Conservation (phyloP, 1,140 invertebrate species). For the Goniozus legneri region DNA sequence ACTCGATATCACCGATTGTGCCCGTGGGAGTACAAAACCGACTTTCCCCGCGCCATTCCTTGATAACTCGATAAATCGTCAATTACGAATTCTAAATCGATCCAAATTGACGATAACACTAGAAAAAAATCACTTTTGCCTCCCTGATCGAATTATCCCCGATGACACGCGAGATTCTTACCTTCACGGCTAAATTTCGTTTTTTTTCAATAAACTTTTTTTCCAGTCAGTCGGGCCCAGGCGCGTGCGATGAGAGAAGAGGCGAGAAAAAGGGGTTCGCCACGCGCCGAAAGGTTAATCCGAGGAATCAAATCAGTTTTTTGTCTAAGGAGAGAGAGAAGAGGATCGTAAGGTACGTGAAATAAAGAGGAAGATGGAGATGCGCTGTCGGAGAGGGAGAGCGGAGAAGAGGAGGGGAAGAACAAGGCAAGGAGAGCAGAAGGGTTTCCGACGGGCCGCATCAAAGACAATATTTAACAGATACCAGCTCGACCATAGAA, state of each 20-base stretch:
- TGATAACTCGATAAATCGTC: no score
- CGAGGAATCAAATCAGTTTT: slow-evolving; percentile 51
- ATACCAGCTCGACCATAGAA: slow-evolving; percentile 24
- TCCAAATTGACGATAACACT: no score
- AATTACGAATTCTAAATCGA: no score
- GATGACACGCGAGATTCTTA: no score
- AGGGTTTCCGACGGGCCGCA: slow-evolving; percentile 45
- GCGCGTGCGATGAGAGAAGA: slow-evolving; percentile 1
- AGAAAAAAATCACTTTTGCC: no score
- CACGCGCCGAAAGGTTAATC: slow-evolving; percentile 47
- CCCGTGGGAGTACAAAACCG: no score
- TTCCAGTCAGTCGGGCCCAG: no score
- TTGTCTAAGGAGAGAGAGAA: slow-evolving; percentile 18
- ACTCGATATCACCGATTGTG: no score
- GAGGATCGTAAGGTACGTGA: background rate
- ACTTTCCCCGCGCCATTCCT: no score
- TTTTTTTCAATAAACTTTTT: no score
- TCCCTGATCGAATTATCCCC: no score
- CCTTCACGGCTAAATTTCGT: no score
- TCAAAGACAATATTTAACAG: slow-evolving; percentile 52
- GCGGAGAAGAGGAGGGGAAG: slow-evolving; percentile 2
- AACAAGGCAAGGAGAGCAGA: slow-evolving; percentile 20
- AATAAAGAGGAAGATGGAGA: slow-evolving; percentile 1
- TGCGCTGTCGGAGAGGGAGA: background rate
- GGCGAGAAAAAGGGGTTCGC: slow-evolving; percentile 31